Conservation (phyloP, 2,113 vertebrate species). For the Lipophrys pholis region DNA sequence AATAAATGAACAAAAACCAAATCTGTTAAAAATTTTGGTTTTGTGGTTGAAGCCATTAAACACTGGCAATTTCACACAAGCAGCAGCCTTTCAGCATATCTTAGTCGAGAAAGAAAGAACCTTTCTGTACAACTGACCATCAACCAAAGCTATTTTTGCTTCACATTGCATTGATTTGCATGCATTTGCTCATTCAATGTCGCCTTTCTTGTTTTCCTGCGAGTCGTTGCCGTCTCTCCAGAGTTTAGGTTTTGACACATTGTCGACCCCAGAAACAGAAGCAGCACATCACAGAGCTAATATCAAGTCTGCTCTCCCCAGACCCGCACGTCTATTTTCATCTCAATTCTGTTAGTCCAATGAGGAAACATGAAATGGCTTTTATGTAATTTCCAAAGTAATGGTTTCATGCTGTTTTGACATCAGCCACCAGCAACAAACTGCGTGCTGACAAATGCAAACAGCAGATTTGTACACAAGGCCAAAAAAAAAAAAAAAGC, state of each 20-base stretch:
- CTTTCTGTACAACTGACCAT: not conserved
- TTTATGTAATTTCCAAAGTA: slow-evolving; percentile 21
- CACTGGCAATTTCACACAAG: not conserved
- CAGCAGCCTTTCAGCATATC: not conserved
- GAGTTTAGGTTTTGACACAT: slow-evolving; percentile 28
- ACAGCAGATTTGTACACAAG: slow-evolving; percentile 2
- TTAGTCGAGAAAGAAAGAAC: slow-evolving; percentile 10
- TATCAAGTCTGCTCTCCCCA: slow-evolving; percentile 17
- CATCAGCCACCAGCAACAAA: not conserved
- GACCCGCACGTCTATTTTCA: slow-evolving; percentile 30
- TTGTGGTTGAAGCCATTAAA: slow-evolving; percentile 2
- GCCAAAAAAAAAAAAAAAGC: not conserved
- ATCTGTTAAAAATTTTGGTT: not conserved
- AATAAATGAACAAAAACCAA: not conserved
- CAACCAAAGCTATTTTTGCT: not conserved
- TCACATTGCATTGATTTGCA: not conserved
- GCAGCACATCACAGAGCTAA: slow-evolving; percentile 23
- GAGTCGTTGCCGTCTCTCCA: slow-evolving; percentile 13
- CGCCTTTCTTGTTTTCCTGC: slow-evolving; percentile 17
- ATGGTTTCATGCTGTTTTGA: slow-evolving; percentile 31
- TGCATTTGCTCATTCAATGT: not conserved
- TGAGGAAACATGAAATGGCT: slow-evolving; percentile 29
- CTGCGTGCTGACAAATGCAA: slow-evolving; percentile 8
- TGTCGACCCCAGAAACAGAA: slow-evolving; percentile 20
- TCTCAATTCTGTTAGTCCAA: slow-evolving; percentile 6